Conservation (phyloP, 2,797 vertebrate genomes). For the Ataeniobius toweri region DNA sequence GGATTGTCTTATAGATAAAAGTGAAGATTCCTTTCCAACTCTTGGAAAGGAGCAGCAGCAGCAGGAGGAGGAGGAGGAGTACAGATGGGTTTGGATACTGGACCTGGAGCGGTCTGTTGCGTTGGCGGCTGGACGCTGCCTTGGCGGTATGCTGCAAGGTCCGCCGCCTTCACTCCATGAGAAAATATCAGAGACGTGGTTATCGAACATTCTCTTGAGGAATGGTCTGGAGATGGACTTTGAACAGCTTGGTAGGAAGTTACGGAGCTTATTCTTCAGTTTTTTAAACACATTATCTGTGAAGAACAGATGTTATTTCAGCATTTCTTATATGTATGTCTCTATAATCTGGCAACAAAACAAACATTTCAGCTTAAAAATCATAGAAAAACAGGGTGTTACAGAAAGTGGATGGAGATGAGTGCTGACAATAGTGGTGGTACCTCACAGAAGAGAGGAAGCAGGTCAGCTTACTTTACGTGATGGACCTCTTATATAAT, state of each 20-base stretch:
- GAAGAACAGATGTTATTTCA: not conserved
- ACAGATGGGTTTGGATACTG: conserved; percentile 82
- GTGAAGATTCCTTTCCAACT: conserved; percentile 54
- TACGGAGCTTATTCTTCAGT: not conserved
- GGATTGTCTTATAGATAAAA: conserved; percentile 57
- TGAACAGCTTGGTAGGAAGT: conserved; percentile 80
- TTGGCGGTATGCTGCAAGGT: conserved; percentile 84
- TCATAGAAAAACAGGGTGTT: not conserved
- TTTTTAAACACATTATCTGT: conserved; percentile 11
- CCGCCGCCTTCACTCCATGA: conserved; percentile 76
- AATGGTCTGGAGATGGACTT: conserved; percentile 85
- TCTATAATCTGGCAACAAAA: conserved; percentile 1
- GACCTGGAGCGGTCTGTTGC: conserved; percentile 84
- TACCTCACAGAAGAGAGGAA: not conserved
- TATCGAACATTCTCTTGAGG: conserved; percentile 81
- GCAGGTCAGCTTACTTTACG: not conserved
- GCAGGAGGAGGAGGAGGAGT: conserved; percentile 66
- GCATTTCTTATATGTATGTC: conserved; percentile 2
- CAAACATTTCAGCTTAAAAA: not conserved
- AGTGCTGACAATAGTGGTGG: not conserved
- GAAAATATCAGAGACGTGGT: conserved; percentile 80
- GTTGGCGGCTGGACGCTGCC: conserved; percentile 81
- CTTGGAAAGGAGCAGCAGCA: conserved; percentile 35
- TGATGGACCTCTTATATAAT: conserved; percentile 1
- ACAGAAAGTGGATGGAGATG: not conserved